These are phyloP conservation scores for Clepsis dumicolana DNA, from an alignment of 2,888 invertebrate species.

Conservation along the genomic window DNA sequence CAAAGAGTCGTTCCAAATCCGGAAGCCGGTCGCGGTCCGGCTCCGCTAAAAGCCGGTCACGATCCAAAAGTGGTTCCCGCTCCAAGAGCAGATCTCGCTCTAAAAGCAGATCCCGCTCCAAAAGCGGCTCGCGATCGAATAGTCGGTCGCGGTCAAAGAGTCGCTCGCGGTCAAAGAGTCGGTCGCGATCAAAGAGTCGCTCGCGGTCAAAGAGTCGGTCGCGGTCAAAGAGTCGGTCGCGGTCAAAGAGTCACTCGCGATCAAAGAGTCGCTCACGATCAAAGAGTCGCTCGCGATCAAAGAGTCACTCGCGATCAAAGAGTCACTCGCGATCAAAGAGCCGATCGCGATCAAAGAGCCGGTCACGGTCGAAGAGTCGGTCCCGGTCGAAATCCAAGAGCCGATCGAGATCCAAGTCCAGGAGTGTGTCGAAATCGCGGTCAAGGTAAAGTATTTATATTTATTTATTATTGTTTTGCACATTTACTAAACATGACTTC, in stretches of 20 bases:
- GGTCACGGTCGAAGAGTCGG: conserved; percentile 72
- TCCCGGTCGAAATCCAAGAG: conserved; percentile 62
- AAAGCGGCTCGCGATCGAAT: conserved; percentile 63
- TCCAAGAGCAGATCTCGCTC: conserved; percentile 67
- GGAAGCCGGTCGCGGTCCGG: conserved; percentile 32
- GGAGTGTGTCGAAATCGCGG: too few relatives aligned
- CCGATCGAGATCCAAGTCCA: conserved; percentile 53
- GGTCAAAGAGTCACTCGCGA: conserved; percentile 59
- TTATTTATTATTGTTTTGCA: not conserved
- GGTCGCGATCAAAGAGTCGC: conserved; percentile 55
- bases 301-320: too few relatives aligned
- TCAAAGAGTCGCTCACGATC: conserved; percentile 67
- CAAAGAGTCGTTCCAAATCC: conserved; percentile 47
- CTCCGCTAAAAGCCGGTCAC: conserved; percentile 48
- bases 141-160: conserved; percentile 66
- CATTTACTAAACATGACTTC: too few relatives aligned
- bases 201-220: conserved; percentile 62
- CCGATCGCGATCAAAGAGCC: conserved; percentile 46
- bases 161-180: conserved; percentile 66
- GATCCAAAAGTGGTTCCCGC: conserved; percentile 56
- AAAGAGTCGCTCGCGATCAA: conserved; percentile 62
- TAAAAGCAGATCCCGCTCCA: conserved; percentile 66
- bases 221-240: conserved; percentile 67
- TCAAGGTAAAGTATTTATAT: conserved; percentile 57
- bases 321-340: conserved; percentile 68